These are phyloP conservation scores for Lamprologus callipterus DNA, from an alignment of 2,113 vertebrate species.

Conservation along the genomic window DNA sequence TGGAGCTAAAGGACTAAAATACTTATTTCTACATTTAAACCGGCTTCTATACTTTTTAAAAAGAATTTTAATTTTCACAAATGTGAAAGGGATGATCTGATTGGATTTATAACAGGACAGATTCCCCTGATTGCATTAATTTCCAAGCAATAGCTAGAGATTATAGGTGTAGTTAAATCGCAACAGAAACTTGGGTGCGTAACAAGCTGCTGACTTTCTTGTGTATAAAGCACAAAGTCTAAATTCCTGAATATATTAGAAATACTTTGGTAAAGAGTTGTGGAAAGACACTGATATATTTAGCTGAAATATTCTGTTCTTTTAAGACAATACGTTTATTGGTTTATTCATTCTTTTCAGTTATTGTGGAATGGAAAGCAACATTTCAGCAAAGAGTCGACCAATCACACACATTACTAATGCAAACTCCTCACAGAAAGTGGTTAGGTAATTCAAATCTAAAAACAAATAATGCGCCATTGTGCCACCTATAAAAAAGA, in stretches of 20 bases:
- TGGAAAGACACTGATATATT: not conserved
- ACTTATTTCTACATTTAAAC: not conserved
- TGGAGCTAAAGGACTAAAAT: not conserved
- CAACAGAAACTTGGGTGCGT: not conserved
- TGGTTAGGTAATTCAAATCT: not conserved
- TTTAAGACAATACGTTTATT: not conserved
- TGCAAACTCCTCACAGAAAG: not conserved
- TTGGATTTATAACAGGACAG: not conserved
- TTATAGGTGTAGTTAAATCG: not conserved
- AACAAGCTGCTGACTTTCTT: not conserved
- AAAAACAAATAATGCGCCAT: not conserved
- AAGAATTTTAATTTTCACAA: not conserved
- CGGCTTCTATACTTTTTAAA: not conserved
- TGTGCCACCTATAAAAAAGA: not conserved
- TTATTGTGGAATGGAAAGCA: not conserved
- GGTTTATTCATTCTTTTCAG: not conserved
- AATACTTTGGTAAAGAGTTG: not conserved
- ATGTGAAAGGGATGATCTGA: not conserved
- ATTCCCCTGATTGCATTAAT: fast-evolving
- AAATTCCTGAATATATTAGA: not conserved
- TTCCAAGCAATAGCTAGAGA: not conserved
- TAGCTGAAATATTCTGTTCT: not conserved
- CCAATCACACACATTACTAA: not conserved
- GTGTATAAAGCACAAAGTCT: not conserved
- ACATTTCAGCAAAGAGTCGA: not conserved